phyloP scores from a whole-genome alignment of 1,140 invertebrate genomes.

The Pogonomyrmex barbatus region DNA sequence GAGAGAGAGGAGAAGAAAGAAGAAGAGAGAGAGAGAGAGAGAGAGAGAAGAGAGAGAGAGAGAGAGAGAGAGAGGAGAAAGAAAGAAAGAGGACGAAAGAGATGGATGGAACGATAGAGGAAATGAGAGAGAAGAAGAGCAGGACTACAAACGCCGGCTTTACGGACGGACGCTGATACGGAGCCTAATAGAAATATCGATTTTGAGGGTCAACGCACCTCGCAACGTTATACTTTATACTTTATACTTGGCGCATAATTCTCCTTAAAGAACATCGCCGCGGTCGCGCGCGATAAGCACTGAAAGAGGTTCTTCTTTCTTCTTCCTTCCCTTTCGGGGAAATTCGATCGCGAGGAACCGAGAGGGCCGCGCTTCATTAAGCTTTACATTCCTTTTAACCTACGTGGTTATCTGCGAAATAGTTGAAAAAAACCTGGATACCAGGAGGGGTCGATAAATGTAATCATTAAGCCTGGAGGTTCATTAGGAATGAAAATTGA shows the following conservation, averaged over 20 bases:
- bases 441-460: background rate
- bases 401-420: background rate
- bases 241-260: slow-evolving; percentile 41
- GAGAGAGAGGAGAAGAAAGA: background rate
- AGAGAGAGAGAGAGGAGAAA: background rate
- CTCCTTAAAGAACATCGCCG: slow-evolving; percentile 49
- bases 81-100: background rate
- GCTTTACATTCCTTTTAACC: background rate
- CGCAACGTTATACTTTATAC: slow-evolving; percentile 63
- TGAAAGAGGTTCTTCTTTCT: background rate
- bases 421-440: background rate
- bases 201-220: slow-evolving; percentile 78
- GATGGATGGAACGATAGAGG: slow-evolving; percentile 29
- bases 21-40: background rate
- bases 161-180: slow-evolving; percentile 71
- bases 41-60: background rate
- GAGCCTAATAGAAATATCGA: slow-evolving; percentile 78
- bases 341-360: background rate
- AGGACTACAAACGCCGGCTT: slow-evolving; percentile 63
- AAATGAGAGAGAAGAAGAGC: slow-evolving; percentile 37
- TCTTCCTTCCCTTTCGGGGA: background rate
- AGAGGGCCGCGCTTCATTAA: background rate
- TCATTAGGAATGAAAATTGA: background rate
- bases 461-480: background rate
- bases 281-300: background rate